Base-by-base conservation (phyloP, 1,140 invertebrate species). In the Drosophila yakuba region DNA sequence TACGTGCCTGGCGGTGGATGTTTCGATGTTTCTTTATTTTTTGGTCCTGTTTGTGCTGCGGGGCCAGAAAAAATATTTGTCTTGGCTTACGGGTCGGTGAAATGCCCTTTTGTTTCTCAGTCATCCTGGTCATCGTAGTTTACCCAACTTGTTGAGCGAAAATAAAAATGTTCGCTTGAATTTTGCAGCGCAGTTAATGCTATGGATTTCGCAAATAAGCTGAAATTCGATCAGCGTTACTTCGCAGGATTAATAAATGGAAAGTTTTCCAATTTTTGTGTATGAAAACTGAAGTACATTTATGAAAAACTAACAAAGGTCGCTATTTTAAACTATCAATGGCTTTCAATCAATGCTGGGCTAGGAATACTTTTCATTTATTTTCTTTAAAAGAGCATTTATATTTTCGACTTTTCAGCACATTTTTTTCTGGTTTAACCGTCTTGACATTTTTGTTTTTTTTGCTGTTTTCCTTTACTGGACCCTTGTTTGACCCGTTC, bases 61-160 rank as follows among this genome's bases (percentile, higher is more conserved):
- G 78, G 45, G 58, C 44, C 68, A 72, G 56, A 41, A 38, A 57
- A 71, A 66, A 59, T 79, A 43, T 78, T 74, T 78, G 68, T 25
- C 28, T 54, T 58, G 48, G 47, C 39, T 64, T 82, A 50, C 36
- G 44, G 36, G 64, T 20, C 28, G 38, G n/a, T 44, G 32, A 32
- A 36, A 20, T 52, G 61, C 12, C 23, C 47, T 32, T 44, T 54
- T 3, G 36, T 43, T 52, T 68, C 44, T 68, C 44, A 36, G 44
- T 43, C 45, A 50, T 63, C 36, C 4, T 23, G 25, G 44, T 51
- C 45, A 50, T 63, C 25, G 3, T 23, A 51, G 35, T 41, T 28
- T 64, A 35, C 39, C 12, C 6, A 60, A 23, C 2, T 7, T 35
- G 32, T 35, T 17, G 12, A 2, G 15, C n/a, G 38, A 17, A 10